A percentile compares a stretch with the other conserved stretches of the same genome.
phyloP scores from a whole-genome alignment of 2,113 vertebrate genomes.

The Myxocyprinus asiaticus region DNA sequence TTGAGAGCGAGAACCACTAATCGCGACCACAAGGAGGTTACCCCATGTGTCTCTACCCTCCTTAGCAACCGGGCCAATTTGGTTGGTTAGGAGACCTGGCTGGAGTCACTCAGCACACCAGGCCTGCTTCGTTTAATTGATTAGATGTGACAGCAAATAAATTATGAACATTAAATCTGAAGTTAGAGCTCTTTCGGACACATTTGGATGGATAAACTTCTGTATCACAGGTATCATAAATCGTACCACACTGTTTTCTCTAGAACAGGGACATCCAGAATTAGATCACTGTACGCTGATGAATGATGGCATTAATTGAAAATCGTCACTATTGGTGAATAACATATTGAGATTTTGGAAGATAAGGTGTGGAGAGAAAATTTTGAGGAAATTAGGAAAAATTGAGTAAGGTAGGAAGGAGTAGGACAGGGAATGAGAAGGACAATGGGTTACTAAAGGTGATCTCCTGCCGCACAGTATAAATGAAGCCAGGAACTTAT shows the following conservation, averaged over 20 bases:
- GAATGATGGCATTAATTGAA: slow-evolving; percentile 69
- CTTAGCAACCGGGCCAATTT: no score
- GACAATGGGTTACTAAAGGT: slow-evolving; percentile 58
- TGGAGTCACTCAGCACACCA: background rate
- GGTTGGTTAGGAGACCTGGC: no score
- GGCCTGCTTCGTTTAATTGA: background rate
- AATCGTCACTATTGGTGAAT: slow-evolving; percentile 63
- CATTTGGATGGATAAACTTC: background rate
- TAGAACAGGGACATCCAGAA: slow-evolving; percentile 50
- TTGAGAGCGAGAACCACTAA: no score
- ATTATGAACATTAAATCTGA: no score
- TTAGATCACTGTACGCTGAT: slow-evolving; percentile 54
- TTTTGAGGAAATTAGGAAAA: slow-evolving; percentile 35
- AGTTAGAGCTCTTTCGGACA: background rate
- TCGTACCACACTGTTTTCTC: slow-evolving; percentile 27
- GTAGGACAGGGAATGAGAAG: slow-evolving; percentile 1
- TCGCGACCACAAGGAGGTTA: no score
- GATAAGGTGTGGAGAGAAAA: slow-evolving; percentile 58
- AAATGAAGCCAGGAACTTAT: background rate
- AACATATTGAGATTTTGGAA: slow-evolving; percentile 54
- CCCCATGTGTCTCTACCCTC: no score
- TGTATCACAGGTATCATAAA: slow-evolving; percentile 29
- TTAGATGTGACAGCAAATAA: background rate
- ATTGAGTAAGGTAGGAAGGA: slow-evolving; percentile 17
- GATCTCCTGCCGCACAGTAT: background rate